Evolutionary conservation across 2,888 invertebrate species (phyloP), one percentile per base, ranked within the genome.

Genomic region (Epistrophe eligans): DNA sequence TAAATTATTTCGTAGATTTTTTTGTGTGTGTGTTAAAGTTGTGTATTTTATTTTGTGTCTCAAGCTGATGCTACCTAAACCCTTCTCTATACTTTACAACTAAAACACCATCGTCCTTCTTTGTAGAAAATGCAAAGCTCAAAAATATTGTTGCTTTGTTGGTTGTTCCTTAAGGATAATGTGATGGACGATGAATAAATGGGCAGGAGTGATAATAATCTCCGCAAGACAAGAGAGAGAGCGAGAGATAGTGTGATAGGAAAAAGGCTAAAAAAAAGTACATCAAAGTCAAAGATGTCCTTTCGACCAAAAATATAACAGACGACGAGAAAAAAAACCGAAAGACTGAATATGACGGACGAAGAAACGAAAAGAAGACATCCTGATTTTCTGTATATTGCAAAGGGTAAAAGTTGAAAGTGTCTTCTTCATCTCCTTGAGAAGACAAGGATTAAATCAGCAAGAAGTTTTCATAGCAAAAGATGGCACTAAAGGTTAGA

Each of bases 251-350:
- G 40, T 55, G n/a, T 55, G 32, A 32, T n/a, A n/a, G 24, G 9
- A 35, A 50, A n/a, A 38, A 19, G 40, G 7, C 28, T 55, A 40
- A 32, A 28, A 45, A 76, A 74, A 72, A 77, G 76, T 60, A 43
- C 84, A 72, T 84, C 77, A 84, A 84, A 80, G 84, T 80, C 84
- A 84, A 72, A 73, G 60, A 80, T 77, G 79, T 45, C 72, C 60
- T 55, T 67, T 24, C 24, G 60, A 43, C 35, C 19, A 40, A 64
- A 62, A 64, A 45, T 11, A 38, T 13, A 55, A 40, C 24, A 38
- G 19, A 40, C 19, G 13, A 60, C 19, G 17, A 52, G 2, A 32
- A 32, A 50, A 50, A 67, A 50, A 38, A n/a, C 8, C 32, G 4
- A 66, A 35, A 45, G 17, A 19, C 50, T 57, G 76, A 66, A 64